These are phyloP conservation scores for Sitta carolinensis DNA, from an alignment of 2,797 vertebrate species.

Conservation along the genomic window DNA sequence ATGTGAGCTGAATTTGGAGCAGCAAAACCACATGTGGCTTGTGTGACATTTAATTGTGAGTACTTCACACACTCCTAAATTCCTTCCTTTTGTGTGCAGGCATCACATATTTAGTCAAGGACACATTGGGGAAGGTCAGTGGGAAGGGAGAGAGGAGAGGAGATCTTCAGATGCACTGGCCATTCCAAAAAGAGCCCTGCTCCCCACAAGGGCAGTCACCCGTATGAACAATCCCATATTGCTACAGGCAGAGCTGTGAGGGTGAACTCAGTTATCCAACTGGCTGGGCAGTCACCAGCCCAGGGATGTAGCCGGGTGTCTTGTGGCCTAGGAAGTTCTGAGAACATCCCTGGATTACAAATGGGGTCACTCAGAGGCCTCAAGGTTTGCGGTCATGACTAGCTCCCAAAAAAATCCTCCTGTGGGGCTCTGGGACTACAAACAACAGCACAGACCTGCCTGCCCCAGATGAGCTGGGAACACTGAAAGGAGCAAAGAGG, in stretches of 20 bases:
- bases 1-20: conserved; percentile 56
- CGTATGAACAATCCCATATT: background rate
- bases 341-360: conserved; percentile 7
- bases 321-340: background rate
- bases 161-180: background rate
- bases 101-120: conserved; percentile 22
- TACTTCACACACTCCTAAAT: conserved; percentile 57
- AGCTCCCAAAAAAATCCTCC: background rate
- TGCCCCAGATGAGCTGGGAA: background rate
- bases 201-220: conserved; percentile 18
- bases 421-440: background rate
- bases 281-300: background rate
- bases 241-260: background rate
- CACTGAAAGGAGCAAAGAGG: background rate
- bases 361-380: conserved; percentile 2
- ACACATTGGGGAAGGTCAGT: conserved; percentile 28
- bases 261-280: background rate
- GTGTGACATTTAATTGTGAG: conserved; percentile 61
- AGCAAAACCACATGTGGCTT: conserved; percentile 65
- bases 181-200: background rate
- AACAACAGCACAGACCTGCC: background rate
- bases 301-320: background rate
- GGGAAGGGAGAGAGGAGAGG: background rate
- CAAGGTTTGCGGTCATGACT: background rate
- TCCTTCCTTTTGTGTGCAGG: conserved; percentile 59